Evolutionary conservation across 1,140 invertebrate genomes (phyloP).

Genomic region (Zaprionus camerounensis): DNA sequence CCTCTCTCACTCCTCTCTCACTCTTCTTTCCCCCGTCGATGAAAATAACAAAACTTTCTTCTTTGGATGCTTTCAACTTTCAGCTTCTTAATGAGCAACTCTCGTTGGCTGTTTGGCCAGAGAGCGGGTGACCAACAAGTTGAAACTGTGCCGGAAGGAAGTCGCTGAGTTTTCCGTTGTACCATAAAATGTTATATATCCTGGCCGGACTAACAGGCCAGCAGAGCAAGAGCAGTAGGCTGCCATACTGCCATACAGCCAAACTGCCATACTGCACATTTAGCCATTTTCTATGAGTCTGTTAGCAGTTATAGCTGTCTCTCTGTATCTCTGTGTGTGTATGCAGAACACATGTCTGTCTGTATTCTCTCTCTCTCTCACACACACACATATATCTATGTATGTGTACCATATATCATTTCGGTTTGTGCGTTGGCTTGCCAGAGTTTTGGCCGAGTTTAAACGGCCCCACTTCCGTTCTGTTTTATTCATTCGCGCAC

Average conservation of each 20-base stretch:
- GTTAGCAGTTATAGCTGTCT: background rate
- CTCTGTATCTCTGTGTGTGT: background rate
- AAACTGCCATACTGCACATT: conserved; percentile 50
- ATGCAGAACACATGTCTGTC: background rate
- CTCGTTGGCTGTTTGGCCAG: conserved; percentile 15
- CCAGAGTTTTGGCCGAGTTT: conserved; percentile 48
- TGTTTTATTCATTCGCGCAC: conserved; percentile 80
- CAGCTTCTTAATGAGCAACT: conserved; percentile 26
- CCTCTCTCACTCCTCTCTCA: background rate
- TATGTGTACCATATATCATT: background rate
- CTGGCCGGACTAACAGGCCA: conserved; percentile 37
- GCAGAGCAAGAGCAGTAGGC: background rate
- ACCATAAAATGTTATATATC: conserved; percentile 77
- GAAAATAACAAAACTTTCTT: background rate
- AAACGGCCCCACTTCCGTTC: conserved; percentile 76
- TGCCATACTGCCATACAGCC: conserved; percentile 44
- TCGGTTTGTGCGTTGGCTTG: conserved; percentile 40
- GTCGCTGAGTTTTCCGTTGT: conserved; percentile 74
- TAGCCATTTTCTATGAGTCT: conserved; percentile 40
- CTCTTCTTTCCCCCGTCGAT: background rate
- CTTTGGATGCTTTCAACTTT: background rate
- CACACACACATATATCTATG: background rate
- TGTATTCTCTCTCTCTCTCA: background rate
- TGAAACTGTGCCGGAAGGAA: conserved; percentile 76
- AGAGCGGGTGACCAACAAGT: conserved; percentile 29